Evolutionary conservation across 2,888 invertebrate genomes (phyloP).

Genomic region (Anodontia alba): DNA sequence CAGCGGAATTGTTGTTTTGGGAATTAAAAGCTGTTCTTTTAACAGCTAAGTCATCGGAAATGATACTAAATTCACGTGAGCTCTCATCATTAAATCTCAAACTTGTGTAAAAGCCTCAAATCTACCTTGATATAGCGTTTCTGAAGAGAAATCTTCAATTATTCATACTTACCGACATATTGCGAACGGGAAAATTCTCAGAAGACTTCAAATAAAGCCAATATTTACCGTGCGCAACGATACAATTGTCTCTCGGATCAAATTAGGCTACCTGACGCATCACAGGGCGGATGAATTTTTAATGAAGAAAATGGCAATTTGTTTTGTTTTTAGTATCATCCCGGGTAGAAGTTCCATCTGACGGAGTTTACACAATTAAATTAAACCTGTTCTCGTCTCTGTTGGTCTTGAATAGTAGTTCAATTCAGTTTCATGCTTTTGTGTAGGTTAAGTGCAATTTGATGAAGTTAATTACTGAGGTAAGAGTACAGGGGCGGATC

Average conservation of each 20-base stretch:
- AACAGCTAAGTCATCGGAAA: too few relatives aligned
- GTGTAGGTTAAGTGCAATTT: background rate
- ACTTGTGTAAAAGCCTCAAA: slow-evolving; percentile 52
- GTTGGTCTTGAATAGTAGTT: background rate
- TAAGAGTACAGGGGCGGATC: too few relatives aligned
- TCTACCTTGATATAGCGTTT: slow-evolving; percentile 52
- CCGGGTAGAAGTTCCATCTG: slow-evolving; percentile 44
- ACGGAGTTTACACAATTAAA: slow-evolving; percentile 46
- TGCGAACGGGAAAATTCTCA: slow-evolving; percentile 56
- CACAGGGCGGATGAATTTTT: slow-evolving; percentile 63
- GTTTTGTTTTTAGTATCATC: slow-evolving; percentile 55
- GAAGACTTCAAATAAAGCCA: slow-evolving; percentile 58
- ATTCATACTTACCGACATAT: slow-evolving; percentile 61
- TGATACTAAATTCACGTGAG: slow-evolving; percentile 35
- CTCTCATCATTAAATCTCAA: slow-evolving; percentile 38
- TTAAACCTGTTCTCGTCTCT: background rate
- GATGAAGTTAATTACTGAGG: background rate
- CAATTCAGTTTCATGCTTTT: background rate
- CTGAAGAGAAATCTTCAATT: slow-evolving; percentile 53
- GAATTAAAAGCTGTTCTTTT: too few relatives aligned
- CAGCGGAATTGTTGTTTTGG: too few relatives aligned
- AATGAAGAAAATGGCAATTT: slow-evolving; percentile 60
- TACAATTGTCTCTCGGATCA: slow-evolving; percentile 51
- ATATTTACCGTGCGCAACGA: slow-evolving; percentile 53
- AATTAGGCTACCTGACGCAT: slow-evolving; percentile 59